These are phyloP conservation scores for Anarrhichthys ocellatus DNA, from an alignment of 2,113 vertebrate genomes.

Conservation along the genomic window DNA sequence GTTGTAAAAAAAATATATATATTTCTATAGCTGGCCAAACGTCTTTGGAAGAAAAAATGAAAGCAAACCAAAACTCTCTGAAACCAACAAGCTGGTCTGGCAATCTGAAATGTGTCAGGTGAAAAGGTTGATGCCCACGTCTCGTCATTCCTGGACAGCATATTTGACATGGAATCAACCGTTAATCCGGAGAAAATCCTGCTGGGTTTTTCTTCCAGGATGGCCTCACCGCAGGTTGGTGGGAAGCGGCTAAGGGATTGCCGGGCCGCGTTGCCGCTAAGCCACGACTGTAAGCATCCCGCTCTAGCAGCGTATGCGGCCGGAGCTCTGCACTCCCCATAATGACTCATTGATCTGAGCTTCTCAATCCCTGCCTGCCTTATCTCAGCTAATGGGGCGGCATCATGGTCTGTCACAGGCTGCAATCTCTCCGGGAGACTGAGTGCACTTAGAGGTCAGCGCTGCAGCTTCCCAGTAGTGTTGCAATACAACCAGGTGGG, in stretches of 20 bases:
- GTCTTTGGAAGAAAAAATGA: background rate
- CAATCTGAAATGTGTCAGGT: slow-evolving; percentile 48
- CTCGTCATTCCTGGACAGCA: slow-evolving; percentile 65
- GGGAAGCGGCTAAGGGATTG: slow-evolving; percentile 55
- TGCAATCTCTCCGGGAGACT: slow-evolving; percentile 48
- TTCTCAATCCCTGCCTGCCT: slow-evolving; percentile 67
- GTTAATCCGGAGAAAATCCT: slow-evolving; percentile 74
- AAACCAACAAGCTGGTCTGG: slow-evolving; percentile 14
- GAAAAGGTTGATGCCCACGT: slow-evolving; percentile 43
- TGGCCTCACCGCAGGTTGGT: slow-evolving; percentile 29
- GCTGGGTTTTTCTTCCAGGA: slow-evolving; percentile 42
- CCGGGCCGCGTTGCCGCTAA: slow-evolving; percentile 45
- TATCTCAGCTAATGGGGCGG: slow-evolving; percentile 72
- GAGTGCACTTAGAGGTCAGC: slow-evolving; percentile 78
- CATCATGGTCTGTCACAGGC: slow-evolving; percentile 58
- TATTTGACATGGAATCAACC: slow-evolving; percentile 69
- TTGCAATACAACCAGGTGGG: slow-evolving; percentile 24
- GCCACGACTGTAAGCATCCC: slow-evolving; percentile 47
- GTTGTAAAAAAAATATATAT: background rate
- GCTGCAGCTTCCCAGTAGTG: slow-evolving; percentile 21
- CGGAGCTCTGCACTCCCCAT: slow-evolving; percentile 51
- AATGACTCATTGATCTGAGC: slow-evolving; percentile 77
- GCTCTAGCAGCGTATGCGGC: slow-evolving; percentile 19
- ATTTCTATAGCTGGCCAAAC: background rate
- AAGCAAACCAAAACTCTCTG: background rate